These are phyloP conservation scores for Poeciliopsis turneri DNA, from an alignment of 2,797 vertebrate species.

Conservation along the genomic window DNA sequence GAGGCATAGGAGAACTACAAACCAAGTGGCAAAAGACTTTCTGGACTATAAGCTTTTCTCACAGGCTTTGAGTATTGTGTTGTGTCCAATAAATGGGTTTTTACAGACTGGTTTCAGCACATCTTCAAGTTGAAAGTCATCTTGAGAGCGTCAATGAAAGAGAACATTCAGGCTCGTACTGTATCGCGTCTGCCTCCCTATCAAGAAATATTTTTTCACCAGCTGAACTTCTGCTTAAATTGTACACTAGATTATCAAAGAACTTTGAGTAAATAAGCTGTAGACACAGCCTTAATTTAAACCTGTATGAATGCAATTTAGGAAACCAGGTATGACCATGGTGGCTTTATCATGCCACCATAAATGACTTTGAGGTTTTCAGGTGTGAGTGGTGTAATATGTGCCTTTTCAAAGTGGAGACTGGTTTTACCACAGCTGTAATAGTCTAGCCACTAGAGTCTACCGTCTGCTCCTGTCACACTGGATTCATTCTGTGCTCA, in stretches of 20 bases:
- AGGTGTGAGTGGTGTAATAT: neutral
- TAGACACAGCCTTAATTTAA: neutral
- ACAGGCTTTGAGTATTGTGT: too few relatives aligned
- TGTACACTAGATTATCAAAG: neutral
- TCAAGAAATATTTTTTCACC: too few relatives aligned
- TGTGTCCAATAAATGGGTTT: too few relatives aligned
- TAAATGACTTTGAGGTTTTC: neutral
- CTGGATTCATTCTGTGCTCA: neutral
- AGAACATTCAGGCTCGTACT: too few relatives aligned
- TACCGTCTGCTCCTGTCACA: neutral
- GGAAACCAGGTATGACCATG: neutral
- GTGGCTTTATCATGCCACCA: neutral
- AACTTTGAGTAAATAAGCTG: neutral
- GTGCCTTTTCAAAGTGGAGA: neutral
- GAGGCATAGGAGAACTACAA: neutral
- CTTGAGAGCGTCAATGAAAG: too few relatives aligned
- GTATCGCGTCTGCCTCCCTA: too few relatives aligned
- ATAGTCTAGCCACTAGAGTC: neutral
- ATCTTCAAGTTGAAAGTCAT: too few relatives aligned
- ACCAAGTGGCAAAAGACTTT: neutral
- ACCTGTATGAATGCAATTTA: neutral
- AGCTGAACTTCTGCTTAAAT: too few relatives aligned
- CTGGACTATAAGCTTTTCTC: too few relatives aligned
- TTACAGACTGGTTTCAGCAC: too few relatives aligned
- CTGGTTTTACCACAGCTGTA: neutral